Base-by-base conservation (phyloP, 2,888 invertebrate genomes). In the Amaurobius ferox region DNA sequence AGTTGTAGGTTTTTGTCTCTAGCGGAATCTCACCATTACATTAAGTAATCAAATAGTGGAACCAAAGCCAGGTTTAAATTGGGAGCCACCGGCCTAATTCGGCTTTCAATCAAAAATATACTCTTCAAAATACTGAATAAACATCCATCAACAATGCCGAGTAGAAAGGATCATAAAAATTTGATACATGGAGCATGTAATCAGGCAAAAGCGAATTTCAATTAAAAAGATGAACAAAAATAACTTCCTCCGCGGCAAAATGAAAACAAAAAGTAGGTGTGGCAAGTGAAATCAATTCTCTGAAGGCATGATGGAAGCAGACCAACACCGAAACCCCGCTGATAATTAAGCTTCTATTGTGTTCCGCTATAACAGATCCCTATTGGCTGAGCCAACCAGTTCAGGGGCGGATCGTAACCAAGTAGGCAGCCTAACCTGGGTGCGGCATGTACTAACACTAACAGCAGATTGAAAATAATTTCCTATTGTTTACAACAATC, bases 321-420 rank as follows among this genome's bases (percentile, higher is more conserved):
- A 35, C 28, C 39, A 79, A 62, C 62, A 55, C 64, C 30, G 35
- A 62, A 72, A 79, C 32, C 32, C 48, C 28, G 71, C 64, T 79
- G 72, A 62, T 72, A 79, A 79, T 79, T 79, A 79, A 79, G 72
- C 71, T 64, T 71, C 79, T 72, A 79, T 79, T 79, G 79, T 72
- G 32, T 44, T 79, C 64, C 71, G 64, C 64, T 71, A 61, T 30
- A 64, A 19, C n/a, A 66, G 72, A 79, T 32, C 66, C 79, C 79
- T 79, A 79, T 79, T 79, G 79, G 79, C 66, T 72, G 32, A 19
- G 35, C 26, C 40, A 79, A 79, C 79, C 66, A 72, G 79, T 79
- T 79, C 48, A 35, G 71, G 79, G 79, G 79, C 79, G 79, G 79
- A 66, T 72, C 79, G 72, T 79, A 66, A 72, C 44, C 64, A 79